Evolutionary conservation across 1,140 invertebrate genomes (phyloP).

Genomic region (Calosoma granatense): DNA sequence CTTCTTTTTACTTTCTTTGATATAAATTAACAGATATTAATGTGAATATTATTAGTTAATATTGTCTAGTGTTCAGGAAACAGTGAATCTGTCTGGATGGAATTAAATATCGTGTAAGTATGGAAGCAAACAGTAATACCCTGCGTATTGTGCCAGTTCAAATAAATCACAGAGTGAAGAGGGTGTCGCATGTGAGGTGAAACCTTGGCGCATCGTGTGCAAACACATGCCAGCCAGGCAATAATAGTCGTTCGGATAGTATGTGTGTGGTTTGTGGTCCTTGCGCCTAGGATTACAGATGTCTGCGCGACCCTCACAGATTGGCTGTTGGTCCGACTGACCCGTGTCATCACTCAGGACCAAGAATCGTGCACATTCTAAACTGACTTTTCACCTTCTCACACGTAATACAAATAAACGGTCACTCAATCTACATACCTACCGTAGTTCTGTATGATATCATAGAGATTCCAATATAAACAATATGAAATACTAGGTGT

Average conservation of each 20-base stretch:
- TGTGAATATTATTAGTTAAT: too few relatives aligned
- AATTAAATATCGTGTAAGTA: too few relatives aligned
- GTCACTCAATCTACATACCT: not conserved
- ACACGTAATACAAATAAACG: not conserved
- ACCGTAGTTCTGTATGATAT: not conserved
- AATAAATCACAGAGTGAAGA: too few relatives aligned
- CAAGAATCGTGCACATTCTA: not conserved
- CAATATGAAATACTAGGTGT: not conserved
- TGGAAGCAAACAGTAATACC: too few relatives aligned
- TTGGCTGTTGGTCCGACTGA: not conserved
- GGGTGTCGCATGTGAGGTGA: too few relatives aligned
- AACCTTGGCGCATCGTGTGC: too few relatives aligned
- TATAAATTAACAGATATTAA: too few relatives aligned
- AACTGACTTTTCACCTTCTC: not conserved
- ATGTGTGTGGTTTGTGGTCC: not conserved
- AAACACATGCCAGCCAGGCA: too few relatives aligned
- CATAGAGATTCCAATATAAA: not conserved
- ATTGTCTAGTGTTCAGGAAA: too few relatives aligned
- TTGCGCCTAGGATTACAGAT: slow-evolving; percentile 3
- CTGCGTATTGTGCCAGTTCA: too few relatives aligned
- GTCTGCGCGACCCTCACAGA: not conserved
- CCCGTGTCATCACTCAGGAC: slow-evolving; percentile 5
- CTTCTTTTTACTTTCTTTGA: too few relatives aligned
- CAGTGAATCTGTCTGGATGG: too few relatives aligned
- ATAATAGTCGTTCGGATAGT: not conserved